These are phyloP conservation scores for Abscondita cerata DNA, from an alignment of 2,888 invertebrate genomes.

Conservation along the genomic window DNA sequence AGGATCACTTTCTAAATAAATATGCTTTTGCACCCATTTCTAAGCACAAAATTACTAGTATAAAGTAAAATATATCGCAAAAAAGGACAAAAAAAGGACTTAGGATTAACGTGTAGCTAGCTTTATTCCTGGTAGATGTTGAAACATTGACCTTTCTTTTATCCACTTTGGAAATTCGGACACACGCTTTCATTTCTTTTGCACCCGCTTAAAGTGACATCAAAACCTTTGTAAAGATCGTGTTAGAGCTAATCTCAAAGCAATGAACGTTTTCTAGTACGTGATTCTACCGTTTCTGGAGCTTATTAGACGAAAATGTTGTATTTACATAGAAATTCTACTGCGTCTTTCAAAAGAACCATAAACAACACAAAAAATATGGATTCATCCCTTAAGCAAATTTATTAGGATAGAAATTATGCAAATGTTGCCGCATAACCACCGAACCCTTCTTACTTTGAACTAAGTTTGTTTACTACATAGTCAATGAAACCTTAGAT, in stretches of 20 bases:
- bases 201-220: slow-evolving; percentile 36
- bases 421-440: slow-evolving; percentile 17
- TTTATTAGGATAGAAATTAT: slow-evolving; percentile 19
- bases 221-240: slow-evolving; percentile 37
- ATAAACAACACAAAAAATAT: slow-evolving; percentile 8
- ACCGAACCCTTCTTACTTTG: background rate
- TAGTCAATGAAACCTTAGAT: slow-evolving; percentile 13
- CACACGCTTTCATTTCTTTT: slow-evolving; percentile 33
- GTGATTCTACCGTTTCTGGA: slow-evolving; percentile 29
- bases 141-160: slow-evolving; percentile 23
- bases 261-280: slow-evolving; percentile 38
- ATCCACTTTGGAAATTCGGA: slow-evolving; percentile 31
- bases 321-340: slow-evolving; percentile 29
- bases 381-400: slow-evolving; percentile 15
- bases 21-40: slow-evolving; percentile 29
- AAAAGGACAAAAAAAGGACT: slow-evolving; percentile 18
- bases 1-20: slow-evolving; percentile 32
- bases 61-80: slow-evolving; percentile 20
- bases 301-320: slow-evolving; percentile 30
- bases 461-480: background rate
- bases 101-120: background rate
- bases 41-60: slow-evolving; percentile 26
- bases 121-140: slow-evolving; percentile 16
- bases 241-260: slow-evolving; percentile 41
- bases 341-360: background rate